A percentile compares a stretch with the other conserved stretches of the same genome.
Conservation (phyloP, 2,113 vertebrate genomes). For the Pangasianodon gigas region DNA sequence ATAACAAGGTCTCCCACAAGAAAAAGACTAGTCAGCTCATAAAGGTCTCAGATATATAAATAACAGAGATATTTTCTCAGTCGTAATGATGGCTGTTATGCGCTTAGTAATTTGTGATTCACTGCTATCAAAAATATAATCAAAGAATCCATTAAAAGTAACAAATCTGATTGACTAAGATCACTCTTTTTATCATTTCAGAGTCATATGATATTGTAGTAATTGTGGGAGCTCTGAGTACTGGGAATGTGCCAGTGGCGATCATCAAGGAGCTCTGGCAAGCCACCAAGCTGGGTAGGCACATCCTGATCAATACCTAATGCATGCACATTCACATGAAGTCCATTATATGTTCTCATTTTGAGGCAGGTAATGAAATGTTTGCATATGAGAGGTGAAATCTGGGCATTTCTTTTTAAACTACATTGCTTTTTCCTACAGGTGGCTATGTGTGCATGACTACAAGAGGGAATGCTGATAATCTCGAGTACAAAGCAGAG, state of each 20-base stretch:
- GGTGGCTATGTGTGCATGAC: slow-evolving; percentile 89
- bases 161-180: background rate
- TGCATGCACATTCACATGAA: background rate
- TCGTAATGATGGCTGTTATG: background rate
- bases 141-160: background rate
- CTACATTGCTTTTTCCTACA: slow-evolving; percentile 54
- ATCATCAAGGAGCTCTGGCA: slow-evolving; percentile 77
- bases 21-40: background rate
- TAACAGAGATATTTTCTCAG: background rate
- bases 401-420: background rate
- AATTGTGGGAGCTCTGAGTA: slow-evolving; percentile 81
- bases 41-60: background rate
- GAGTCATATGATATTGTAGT: slow-evolving; percentile 80
- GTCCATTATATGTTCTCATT: background rate
- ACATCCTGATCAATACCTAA: background rate
- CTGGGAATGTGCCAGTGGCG: slow-evolving; percentile 73
- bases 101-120: background rate
- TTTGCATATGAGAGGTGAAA: background rate
- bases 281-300: slow-evolving; percentile 81
- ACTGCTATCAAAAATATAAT: background rate
- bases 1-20: background rate
- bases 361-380: background rate
- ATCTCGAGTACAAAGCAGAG: slow-evolving; percentile 74
- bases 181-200: slow-evolving; percentile 52
- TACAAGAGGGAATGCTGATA: slow-evolving; percentile 78